Base-by-base conservation (phyloP, 2,797 vertebrate genomes). In the Lycodopsis pacificus region DNA sequence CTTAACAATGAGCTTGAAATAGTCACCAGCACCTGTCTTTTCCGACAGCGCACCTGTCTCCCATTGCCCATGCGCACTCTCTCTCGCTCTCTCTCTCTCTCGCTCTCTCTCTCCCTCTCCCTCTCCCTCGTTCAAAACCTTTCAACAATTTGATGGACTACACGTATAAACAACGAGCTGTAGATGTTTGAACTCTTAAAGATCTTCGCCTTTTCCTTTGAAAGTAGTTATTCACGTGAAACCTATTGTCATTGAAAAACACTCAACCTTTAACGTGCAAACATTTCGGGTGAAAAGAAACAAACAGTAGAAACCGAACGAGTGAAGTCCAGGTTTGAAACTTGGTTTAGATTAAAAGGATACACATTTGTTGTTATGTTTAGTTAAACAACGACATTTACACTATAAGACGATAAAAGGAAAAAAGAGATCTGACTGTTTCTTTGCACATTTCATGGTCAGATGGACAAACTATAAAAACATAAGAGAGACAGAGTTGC, bases 1-100 rank as follows among this genome's bases (percentile, higher is more conserved):
- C 84, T 82, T 88, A 89, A 92, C 91, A 93, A 92, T 85, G 87
- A 90, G 88, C 92, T 89, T 77, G 78, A 94, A 94, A 93, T 95
- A 96, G 94, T 93, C 94, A 84, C 90, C 82, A 95, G 95, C 96
- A 97, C 96, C 97, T 97, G 97, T 96, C 96, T 96, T 94, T 96
- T 93, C 93, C 91, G 92, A 96, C 86, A 90, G 89, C 93, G 96
- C 97, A 97, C 97, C 97, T 98, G 96, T 96, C 96, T 93, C 89
- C 83, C 90, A 89, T 86, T 94, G 95, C 96, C 93, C 96, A 96
- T 96, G 96, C 94, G 92, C 95, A 92, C 89, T 95, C 65, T 62
- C 85, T 74, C 68, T 51, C 80, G 71, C 70, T 80, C 54, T 22
- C 17, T 54, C n/a, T 40, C 36, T 68, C 56, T 36, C 54, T 61